Conservation (phyloP, 2,888 invertebrate species). For the Andrena dorsata region DNA sequence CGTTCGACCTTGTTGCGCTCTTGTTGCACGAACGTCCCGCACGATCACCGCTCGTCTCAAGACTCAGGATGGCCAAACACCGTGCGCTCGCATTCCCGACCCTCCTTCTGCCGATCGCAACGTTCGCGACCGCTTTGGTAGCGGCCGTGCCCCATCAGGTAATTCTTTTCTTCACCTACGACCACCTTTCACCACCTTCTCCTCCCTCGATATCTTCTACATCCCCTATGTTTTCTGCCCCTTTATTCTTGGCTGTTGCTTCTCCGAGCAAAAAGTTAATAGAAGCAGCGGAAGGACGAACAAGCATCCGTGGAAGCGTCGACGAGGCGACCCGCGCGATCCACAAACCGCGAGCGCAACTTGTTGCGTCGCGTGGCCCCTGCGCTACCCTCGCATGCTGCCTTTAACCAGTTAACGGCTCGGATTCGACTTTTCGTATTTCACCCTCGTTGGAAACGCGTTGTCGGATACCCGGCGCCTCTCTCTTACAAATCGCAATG, state of each 20-base stretch:
- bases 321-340: background rate
- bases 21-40: background rate
- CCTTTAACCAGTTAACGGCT: background rate
- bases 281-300: background rate
- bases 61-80: conserved; percentile 7
- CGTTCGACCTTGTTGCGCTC: background rate
- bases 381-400: background rate
- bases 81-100: conserved; percentile 26
- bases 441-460: no score
- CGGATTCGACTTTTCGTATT: no score
- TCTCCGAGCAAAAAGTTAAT: no score
- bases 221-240: no score
- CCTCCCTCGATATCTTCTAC: no score
- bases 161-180: conserved; percentile 20
- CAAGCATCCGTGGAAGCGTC: background rate
- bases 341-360: background rate
- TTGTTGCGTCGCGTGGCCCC: background rate
- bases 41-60: background rate
- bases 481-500: no score
- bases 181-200: no score
- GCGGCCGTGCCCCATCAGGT: conserved; percentile 72
- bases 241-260: no score
- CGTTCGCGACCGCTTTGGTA: conserved; percentile 42
- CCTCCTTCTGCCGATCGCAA: conserved; percentile 50
- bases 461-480: no score